These are phyloP conservation scores for Dysidea cf. avara DNA, from an alignment of 37 sponge, comb jelly and placozoan species.

Conservation along the genomic window DNA sequence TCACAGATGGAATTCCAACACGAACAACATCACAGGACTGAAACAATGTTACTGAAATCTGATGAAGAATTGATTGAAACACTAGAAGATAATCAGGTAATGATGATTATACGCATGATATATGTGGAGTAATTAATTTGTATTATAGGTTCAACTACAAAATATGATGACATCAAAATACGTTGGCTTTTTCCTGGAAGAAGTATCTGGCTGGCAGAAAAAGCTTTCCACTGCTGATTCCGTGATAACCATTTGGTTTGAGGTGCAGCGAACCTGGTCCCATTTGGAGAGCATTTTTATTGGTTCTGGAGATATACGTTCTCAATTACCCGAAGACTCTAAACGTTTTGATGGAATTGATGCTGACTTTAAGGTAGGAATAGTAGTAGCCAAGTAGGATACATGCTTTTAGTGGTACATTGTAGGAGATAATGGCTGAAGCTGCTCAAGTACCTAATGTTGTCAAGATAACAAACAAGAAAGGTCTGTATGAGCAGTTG, in stretches of 20 bases:
- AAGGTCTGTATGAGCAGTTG: slow-evolving; percentile 74
- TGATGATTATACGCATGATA: neutral
- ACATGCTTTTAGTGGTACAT: neutral
- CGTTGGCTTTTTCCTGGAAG: slow-evolving; percentile 96
- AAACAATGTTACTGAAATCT: slow-evolving; percentile 65
- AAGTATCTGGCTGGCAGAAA: slow-evolving; percentile 97
- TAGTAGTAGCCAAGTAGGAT: neutral
- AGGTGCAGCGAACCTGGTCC: slow-evolving; percentile 99
- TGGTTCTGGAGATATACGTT: slow-evolving; percentile 95
- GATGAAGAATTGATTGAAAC: slow-evolving; percentile 98
- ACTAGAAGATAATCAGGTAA: slow-evolving; percentile 96
- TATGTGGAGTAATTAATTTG: neutral
- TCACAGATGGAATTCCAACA: slow-evolving; percentile 95
- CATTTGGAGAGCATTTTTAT: slow-evolving; percentile 99
- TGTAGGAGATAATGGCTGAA: slow-evolving; percentile 63
- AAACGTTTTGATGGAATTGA: slow-evolving; percentile 96
- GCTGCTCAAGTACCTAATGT: slow-evolving; percentile 95
- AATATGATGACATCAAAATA: slow-evolving; percentile 98
- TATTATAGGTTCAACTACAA: slow-evolving; percentile 90
- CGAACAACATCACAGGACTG: slow-evolving; percentile 85
- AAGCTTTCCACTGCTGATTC: slow-evolving; percentile 93
- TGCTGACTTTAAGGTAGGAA: slow-evolving; percentile 81
- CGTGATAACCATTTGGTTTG: slow-evolving; percentile 98
- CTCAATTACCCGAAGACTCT: slow-evolving; percentile 95
- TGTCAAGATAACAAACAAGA: slow-evolving; percentile 88